A percentile compares a stretch with the other conserved stretches of the same genome.
Evolutionary conservation across 1,140 invertebrate species (phyloP).

Genomic region (Trichomalopsis sarcophagae): DNA sequence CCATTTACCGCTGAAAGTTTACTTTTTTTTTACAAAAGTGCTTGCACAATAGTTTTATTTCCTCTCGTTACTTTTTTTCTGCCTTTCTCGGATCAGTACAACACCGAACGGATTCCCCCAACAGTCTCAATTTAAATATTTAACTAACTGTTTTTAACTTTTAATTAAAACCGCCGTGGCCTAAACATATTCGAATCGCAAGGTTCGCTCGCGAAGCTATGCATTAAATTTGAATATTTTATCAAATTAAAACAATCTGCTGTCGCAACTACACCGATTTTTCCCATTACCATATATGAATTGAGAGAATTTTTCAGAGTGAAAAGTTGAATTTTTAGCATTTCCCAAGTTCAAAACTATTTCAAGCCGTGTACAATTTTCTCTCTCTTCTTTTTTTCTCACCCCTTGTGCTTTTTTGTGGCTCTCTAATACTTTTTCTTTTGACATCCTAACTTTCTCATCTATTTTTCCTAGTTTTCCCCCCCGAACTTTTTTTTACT

Average conservation of each 20-base stretch:
- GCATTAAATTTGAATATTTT: conserved; percentile 28
- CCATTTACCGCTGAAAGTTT: not conserved
- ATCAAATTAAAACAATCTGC: conserved; percentile 30
- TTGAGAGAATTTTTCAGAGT: not conserved
- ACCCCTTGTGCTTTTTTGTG: not conserved
- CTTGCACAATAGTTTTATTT: not conserved
- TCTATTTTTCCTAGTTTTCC: not conserved
- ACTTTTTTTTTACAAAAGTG: not conserved
- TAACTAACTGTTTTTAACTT: conserved; percentile 25
- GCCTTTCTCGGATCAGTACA: not conserved
- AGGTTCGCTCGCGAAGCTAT: not conserved
- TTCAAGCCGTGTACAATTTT: not conserved
- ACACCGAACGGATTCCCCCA: not conserved
- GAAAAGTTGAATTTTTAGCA: conserved; percentile 23
- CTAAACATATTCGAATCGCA: conserved; percentile 18
- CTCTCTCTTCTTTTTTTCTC: not conserved
- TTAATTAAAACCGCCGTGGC: not conserved
- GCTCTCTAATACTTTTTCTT: conserved; percentile 22
- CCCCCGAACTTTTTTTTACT: not conserved
- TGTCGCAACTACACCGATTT: not conserved
- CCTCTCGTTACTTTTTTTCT: not conserved
- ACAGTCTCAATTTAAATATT: conserved; percentile 1
- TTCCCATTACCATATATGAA: conserved; percentile 10
- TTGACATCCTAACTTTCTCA: conserved; percentile 29
- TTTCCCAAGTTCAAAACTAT: conserved; percentile 21